Conservation (phyloP, 2,113 vertebrate genomes). For the Lethenteron camtschaticum region DNA sequence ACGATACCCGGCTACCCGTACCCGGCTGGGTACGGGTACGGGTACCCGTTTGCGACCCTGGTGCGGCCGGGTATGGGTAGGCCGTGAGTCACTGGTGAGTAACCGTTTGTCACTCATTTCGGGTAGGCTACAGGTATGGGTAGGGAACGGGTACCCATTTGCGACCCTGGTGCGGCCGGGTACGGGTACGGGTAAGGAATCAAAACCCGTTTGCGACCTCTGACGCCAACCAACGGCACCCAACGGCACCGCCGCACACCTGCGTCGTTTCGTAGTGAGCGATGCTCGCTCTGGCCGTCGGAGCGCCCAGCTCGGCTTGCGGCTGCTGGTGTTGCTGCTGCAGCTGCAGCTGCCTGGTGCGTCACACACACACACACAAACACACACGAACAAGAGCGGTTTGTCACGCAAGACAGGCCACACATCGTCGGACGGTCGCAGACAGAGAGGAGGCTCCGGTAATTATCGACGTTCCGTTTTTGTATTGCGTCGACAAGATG, state of each 20-base stretch:
- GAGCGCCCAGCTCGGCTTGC: slow-evolving; percentile 50
- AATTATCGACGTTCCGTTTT: neutral
- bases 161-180: no score
- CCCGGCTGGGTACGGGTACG: no score
- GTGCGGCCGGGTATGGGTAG: no score
- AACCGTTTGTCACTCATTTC: no score
- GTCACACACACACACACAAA: neutral
- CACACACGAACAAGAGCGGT: slow-evolving; percentile 10
- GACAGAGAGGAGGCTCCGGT: neutral
- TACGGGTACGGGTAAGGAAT: no score
- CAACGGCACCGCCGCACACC: slow-evolving; percentile 14
- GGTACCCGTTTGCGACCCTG: no score
- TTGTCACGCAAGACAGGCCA: slow-evolving; percentile 13
- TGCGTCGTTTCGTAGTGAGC: slow-evolving; percentile 37
- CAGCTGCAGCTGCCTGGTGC: slow-evolving; percentile 16
- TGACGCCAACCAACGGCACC: slow-evolving; percentile 12
- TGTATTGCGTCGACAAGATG: slow-evolving; percentile 2
- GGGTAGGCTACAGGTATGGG: no score
- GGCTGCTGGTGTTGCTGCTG: slow-evolving; percentile 37
- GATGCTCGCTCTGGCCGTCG: slow-evolving; percentile 35
- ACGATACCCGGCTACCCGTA: no score
- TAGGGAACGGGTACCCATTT: no score
- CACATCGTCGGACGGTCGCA: neutral
- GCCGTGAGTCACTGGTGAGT: no score
- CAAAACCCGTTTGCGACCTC: no score